Conservation (phyloP, 2,113 vertebrate species). For the Hypomesus transpacificus region DNA sequence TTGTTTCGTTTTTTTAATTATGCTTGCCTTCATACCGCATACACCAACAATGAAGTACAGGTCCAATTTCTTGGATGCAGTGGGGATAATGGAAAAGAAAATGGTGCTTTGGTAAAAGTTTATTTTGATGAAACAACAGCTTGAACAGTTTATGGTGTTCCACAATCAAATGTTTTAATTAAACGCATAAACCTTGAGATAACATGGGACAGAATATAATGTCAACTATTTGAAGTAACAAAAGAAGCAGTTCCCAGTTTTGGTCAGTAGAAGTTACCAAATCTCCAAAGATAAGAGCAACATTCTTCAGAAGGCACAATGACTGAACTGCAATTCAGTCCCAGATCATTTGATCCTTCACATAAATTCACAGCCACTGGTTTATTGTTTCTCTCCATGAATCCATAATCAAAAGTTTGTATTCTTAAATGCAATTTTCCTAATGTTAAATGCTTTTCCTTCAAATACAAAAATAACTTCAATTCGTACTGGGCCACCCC, state of each 20-base stretch:
- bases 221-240: slow-evolving; percentile 18
- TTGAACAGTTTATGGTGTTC: no score
- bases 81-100: slow-evolving; percentile 23
- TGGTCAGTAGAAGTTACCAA: slow-evolving; percentile 2
- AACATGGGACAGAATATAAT: slow-evolving; percentile 20
- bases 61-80: slow-evolving; percentile 14
- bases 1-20: no score
- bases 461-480: slow-evolving; percentile 5
- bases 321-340: background rate
- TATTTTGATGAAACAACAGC: background rate
- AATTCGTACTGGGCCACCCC: background rate
- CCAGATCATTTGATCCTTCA: slow-evolving; percentile 8
- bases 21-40: slow-evolving; percentile 8
- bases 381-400: background rate
- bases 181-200: slow-evolving; percentile 13
- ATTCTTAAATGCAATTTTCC: slow-evolving; percentile 3
- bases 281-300: background rate
- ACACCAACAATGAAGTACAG: slow-evolving; percentile 10
- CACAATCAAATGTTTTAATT: slow-evolving; percentile 27
- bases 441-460: background rate
- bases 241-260: background rate
- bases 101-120: slow-evolving; percentile 18
- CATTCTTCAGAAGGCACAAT: no score
- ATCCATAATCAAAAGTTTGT: slow-evolving; percentile 7
- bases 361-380: slow-evolving; percentile 11